Conservation (phyloP, 2,888 invertebrate genomes). For the Cordilura impudica region DNA sequence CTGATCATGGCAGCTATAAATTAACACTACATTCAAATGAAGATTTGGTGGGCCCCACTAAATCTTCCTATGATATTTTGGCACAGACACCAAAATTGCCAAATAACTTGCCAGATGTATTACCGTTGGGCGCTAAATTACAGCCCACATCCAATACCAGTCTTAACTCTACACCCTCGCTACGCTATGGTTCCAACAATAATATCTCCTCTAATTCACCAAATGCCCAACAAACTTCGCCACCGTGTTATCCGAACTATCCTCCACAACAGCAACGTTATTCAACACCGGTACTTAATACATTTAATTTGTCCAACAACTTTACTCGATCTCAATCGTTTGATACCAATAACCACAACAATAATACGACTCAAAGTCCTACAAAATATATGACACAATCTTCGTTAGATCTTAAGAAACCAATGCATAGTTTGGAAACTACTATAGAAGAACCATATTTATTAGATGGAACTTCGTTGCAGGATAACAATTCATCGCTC, state of each 20-base stretch:
- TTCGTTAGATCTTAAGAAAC: conserved; percentile 76
- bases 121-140: conserved; percentile 80
- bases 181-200: conserved; percentile 75
- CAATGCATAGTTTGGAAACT: conserved; percentile 73
- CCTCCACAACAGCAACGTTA: conserved; percentile 65
- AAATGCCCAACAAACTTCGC: conserved; percentile 57
- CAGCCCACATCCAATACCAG: conserved; percentile 71
- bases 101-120: conserved; percentile 80
- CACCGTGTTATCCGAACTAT: conserved; percentile 21
- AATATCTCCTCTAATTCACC: conserved; percentile 70
- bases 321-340: conserved; percentile 76
- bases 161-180: conserved; percentile 65
- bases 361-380: conserved; percentile 69
- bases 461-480: conserved; percentile 24
- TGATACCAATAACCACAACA: conserved; percentile 68
- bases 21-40: conserved; percentile 85
- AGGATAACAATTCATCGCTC: conserved; percentile 47
- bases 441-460: conserved; percentile 71
- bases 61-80: conserved; percentile 68
- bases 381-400: conserved; percentile 76
- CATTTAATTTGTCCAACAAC: conserved; percentile 64
- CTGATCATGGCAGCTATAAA: conserved; percentile 87
- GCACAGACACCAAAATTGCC: conserved; percentile 71
- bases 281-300: conserved; percentile 72
- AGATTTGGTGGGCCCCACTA: conserved; percentile 73